These are phyloP conservation scores for Scaptomyza hsui DNA, from an alignment of 1,140 invertebrate genomes.

Conservation along the genomic window DNA sequence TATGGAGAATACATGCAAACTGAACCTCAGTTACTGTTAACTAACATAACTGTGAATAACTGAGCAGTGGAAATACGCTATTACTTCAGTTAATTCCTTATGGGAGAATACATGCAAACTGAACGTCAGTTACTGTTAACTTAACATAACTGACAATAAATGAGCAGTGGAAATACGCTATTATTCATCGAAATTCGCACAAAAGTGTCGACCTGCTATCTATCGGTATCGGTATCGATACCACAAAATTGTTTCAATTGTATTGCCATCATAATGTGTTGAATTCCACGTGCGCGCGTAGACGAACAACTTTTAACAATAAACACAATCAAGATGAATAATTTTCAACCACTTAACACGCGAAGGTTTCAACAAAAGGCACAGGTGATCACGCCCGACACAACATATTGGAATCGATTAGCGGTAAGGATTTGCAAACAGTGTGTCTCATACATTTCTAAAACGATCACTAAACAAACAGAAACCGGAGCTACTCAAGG, in stretches of 20 bases:
- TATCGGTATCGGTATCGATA: conserved; percentile 1
- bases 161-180: not conserved
- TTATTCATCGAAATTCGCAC: not conserved
- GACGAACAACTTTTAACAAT: not conserved
- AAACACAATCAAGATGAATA: conserved; percentile 62
- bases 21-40: too few relatives aligned
- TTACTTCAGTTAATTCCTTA: too few relatives aligned
- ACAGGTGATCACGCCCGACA: conserved; percentile 89
- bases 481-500: conserved; percentile 94
- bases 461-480: conserved; percentile 84
- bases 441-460: conserved; percentile 6
- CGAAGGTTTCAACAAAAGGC: conserved; percentile 89
- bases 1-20: too few relatives aligned
- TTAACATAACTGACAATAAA: too few relatives aligned
- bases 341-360: conserved; percentile 90
- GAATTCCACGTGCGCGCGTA: conserved; percentile 44
- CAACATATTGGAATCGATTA: conserved; percentile 93
- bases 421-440: conserved; percentile 86
- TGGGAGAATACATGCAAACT: too few relatives aligned
- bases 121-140: too few relatives aligned
- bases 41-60: too few relatives aligned
- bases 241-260: not conserved
- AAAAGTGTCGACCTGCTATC: not conserved
- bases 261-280: not conserved
- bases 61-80: too few relatives aligned